Evolutionary conservation across 1,140 invertebrate genomes (phyloP).

Genomic region (Magallana ariakensis): DNA sequence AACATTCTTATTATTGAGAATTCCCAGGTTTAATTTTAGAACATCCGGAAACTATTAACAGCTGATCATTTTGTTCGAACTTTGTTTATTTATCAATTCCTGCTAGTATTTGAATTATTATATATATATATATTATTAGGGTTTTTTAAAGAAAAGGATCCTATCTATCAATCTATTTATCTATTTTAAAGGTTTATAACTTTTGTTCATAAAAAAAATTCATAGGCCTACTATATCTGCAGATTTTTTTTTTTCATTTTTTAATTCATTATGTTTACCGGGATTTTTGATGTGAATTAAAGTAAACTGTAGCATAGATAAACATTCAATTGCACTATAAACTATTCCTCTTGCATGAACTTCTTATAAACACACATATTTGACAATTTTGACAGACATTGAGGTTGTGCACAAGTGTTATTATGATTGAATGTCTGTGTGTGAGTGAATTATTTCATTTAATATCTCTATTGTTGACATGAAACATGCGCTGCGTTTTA

Average conservation of each 20-base stretch:
- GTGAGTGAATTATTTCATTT: background rate
- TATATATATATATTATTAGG: background rate
- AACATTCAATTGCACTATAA: background rate
- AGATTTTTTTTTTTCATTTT: background rate
- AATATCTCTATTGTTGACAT: background rate
- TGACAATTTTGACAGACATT: background rate
- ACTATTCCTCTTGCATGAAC: background rate
- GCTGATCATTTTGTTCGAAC: background rate
- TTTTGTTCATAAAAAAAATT: too few relatives aligned
- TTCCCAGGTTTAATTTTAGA: constrained; percentile 1
- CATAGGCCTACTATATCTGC: too few relatives aligned
- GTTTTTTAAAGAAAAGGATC: background rate
- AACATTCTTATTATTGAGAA: background rate
- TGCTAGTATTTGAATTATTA: background rate
- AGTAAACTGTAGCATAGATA: background rate
- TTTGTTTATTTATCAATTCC: background rate
- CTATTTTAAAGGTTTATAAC: background rate
- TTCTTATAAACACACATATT: background rate
- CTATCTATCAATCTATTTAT: background rate
- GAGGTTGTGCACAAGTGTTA: background rate
- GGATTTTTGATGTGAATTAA: background rate
- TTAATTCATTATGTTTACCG: background rate
- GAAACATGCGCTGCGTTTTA: constrained; percentile 21
- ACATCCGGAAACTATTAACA: background rate
- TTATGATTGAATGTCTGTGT: background rate